Evolutionary conservation across 2,113 vertebrate species (phyloP), one percentile per base, ranked within the genome.

Genomic region (Oostethus manadensis): DNA sequence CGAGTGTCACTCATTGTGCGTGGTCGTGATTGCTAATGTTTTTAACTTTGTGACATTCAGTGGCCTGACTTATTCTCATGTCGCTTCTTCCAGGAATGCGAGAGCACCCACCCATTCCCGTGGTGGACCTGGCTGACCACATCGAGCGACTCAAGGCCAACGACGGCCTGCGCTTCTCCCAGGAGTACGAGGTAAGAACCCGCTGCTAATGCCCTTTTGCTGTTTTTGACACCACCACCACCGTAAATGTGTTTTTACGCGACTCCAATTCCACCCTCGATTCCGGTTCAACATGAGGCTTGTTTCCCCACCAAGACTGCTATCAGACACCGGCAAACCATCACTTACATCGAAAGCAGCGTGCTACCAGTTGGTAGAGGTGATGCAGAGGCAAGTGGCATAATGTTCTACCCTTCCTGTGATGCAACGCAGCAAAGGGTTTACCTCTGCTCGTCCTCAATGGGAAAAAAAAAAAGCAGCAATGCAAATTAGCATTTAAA

Each of bases 81-180:
- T 17, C 56, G 66, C 20, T 51, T 71, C 71, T 60, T 13, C 68
- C 78, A 94, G 93, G 93, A 87, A 94, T 94, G 93, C 92, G 92
- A 45, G 92, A 93, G 67, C 93, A 94, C 74, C 93, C 93, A 6
- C 93, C 93, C 45, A 94, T 94, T 70, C 82, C 93, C 0, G 86
- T 97, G 74, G 82, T 77, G 0, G 93, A 95, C 71, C 89, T 98
- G 6, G 80, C 93, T 0, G 95, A 98, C 85, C 94, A 94, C 85
- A 97, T 97, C 1, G 93, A 98, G 67, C 87, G 94, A 20, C 91
- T 97, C 63, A 97, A 96, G 83, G 94, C 95, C 87, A 98, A 98
- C 1, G 95, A 98, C 0, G 90, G 93, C 71, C 92, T 98, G 49
- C 92, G 93, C 73, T 97, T 98, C 81, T 97, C 94, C 56, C 95